Base-by-base conservation (phyloP, 2,888 invertebrate genomes). In the Caenorhabditis macrosperma region DNA sequence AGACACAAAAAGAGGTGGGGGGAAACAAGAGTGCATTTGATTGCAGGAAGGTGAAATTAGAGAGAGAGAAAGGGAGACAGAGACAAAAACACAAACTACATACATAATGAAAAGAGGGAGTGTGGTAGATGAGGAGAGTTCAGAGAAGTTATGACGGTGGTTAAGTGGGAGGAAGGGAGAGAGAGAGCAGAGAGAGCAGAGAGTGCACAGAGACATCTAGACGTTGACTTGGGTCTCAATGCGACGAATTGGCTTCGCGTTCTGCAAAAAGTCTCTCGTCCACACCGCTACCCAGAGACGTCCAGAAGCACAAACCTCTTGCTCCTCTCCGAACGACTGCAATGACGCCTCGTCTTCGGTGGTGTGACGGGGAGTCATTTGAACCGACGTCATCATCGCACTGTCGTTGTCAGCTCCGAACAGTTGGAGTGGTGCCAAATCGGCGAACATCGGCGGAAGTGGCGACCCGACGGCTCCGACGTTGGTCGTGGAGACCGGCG, bases 161-260 rank as follows among this genome's bases (percentile, higher is more conserved):
- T n/a, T 6, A 3, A 15, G 7, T 7, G 17, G 7, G 46, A 46
- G 15, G 3, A 20, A 17, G 48, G 10, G 24, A 24, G 24, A 10
- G 10, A n/a, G 10, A 41, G n/a, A 41, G n/a, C 41, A 41, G 41
- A 41, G n/a, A n/a, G n/a, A n/a, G n/a, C n/a, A n/a, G n/a, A n/a
- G n/a, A n/a, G n/a, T n/a, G n/a, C n/a, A 24, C 26, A 44, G 12
- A 28, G 30, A 41, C 33, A 55, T 64, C 55, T 66, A 77, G 60
- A 77, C 77, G 52, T 77, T 64, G 33, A 77, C 77, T 46, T 77
- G 55, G 54, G 77, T 68, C 52, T 77, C 77, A 59, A 77, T 54
- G 63, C 69, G 59, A 71, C 63, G 68, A 38, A 77, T 77, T 6
- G 63, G 76, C 7, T 76, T 71, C 17, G 61, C 46, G n/a, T 44